Base-by-base conservation (phyloP, 2,113 vertebrate species). In the Entomyzon cyanotis region DNA sequence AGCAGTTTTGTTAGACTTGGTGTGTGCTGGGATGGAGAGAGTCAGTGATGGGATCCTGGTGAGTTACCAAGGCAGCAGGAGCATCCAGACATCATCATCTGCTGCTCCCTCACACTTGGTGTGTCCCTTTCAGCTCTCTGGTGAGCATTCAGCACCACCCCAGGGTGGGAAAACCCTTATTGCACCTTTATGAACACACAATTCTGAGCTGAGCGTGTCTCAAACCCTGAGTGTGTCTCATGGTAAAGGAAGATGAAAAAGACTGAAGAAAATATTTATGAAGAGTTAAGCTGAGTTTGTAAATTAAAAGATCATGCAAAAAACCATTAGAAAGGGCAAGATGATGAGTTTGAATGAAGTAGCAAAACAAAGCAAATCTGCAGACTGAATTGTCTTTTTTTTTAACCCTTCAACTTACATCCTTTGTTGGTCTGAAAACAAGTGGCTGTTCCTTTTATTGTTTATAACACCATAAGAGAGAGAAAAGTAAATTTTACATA, bases 131-230 rank as follows among this genome's bases (percentile, higher is more conserved):
- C 31, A 46, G 56, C 19, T 25, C 10, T 56, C 39, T 27, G 44
- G 16, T 39, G 24, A 30, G 10, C 25, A 24, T 0, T 2, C 16
- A 12, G 9, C 15, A 4, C 24, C 33, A 12, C 5, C 17, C 28
- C 25, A 33, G 24, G 4, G 3, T 16, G 31, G 39, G 33, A 52
- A 42, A 76, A 5, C 41, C 22, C 58, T 62, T 4, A 0, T 14
- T 53, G 13, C 35, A 24, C 8, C 60, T 2, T 10, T 17, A 5
- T 19, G 37, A 56, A 12, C 19, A 5, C 22, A 15, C 37, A 65
- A 15, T 21, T 13, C 39, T 19, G 6, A 35, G 8, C 31, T 62
- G 63, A 30, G 44, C 7, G 27, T 25, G 44, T 73, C 12, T 60
- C 35, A 46, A 44, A 17, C 31, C 31, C 44, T 37, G 52, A 53